Conservation (phyloP, 2,888 invertebrate species). For the Rotaria sp. region DNA sequence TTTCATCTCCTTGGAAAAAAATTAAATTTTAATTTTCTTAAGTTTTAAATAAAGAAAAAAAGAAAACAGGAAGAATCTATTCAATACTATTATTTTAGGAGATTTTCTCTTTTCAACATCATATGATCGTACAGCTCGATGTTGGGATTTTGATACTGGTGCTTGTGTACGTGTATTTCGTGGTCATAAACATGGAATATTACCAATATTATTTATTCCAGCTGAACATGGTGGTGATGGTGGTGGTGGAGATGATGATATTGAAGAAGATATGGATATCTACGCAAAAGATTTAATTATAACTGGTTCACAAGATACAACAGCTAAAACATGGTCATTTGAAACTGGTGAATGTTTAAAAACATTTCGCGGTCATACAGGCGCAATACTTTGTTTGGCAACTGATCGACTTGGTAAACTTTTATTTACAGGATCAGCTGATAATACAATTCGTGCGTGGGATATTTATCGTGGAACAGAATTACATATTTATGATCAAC, state of each 20-base stretch:
- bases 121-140: slow-evolving; percentile 50
- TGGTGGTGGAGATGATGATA: slow-evolving; percentile 47
- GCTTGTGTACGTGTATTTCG: slow-evolving; percentile 54
- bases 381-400: slow-evolving; percentile 57
- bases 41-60: no score
- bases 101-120: slow-evolving; percentile 49
- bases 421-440: slow-evolving; percentile 57
- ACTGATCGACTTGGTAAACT: slow-evolving; percentile 53
- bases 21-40: no score
- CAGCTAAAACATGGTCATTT: slow-evolving; percentile 55
- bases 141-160: slow-evolving; percentile 58
- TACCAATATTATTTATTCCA: slow-evolving; percentile 58
- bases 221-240: slow-evolving; percentile 45
- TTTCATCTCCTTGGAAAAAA: background rate
- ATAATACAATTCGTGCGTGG: slow-evolving; percentile 57
- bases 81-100: background rate
- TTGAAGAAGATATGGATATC: slow-evolving; percentile 43
- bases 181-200: slow-evolving; percentile 58
- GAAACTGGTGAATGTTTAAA: slow-evolving; percentile 53
- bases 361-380: slow-evolving; percentile 54
- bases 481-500: slow-evolving; percentile 55
- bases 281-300: slow-evolving; percentile 50
- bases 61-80: background rate
- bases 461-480: slow-evolving; percentile 54
- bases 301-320: slow-evolving; percentile 54